Conservation (phyloP, 2,888 invertebrate genomes). For the Adelphocoris suturalis region DNA sequence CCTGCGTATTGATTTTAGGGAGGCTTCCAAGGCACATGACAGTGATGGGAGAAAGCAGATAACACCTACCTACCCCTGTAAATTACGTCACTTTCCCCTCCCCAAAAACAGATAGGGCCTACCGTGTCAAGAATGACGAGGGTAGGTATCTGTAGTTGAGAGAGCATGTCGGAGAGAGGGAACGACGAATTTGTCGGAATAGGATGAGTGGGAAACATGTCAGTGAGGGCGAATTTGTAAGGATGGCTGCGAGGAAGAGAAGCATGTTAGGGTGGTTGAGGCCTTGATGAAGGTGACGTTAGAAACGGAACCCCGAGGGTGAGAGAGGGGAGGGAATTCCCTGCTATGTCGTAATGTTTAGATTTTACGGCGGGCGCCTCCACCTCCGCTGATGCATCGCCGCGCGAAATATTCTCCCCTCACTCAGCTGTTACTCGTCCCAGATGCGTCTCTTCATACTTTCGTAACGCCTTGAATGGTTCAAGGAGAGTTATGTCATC, state of each 20-base stretch:
- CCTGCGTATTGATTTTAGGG: conserved; percentile 59
- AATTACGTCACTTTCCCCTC: conserved; percentile 66
- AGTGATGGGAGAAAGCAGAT: conserved; percentile 59
- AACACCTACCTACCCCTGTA: conserved; percentile 60
- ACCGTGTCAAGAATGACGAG: neutral
- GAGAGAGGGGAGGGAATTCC: neutral
- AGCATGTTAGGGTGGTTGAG: neutral
- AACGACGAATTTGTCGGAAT: no score
- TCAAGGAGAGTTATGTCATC: no score
- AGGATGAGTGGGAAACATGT: no score
- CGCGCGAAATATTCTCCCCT: neutral
- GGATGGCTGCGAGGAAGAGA: neutral
- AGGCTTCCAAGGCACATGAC: conserved; percentile 40
- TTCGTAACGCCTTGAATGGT: no score
- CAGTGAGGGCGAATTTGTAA: no score
- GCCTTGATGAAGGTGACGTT: conserved; percentile 5
- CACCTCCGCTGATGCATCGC: neutral
- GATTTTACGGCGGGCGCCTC: conserved; percentile 26
- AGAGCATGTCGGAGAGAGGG: neutral
- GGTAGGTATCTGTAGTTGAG: neutral
- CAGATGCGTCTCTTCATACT: neutral
- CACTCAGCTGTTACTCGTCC: neutral
- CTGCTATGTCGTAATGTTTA: conserved; percentile 51
- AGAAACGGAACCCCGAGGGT: neutral
- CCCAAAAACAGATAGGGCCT: conserved; percentile 18